Conservation (phyloP, 2,888 invertebrate species). For the Syrista parreyssii region DNA sequence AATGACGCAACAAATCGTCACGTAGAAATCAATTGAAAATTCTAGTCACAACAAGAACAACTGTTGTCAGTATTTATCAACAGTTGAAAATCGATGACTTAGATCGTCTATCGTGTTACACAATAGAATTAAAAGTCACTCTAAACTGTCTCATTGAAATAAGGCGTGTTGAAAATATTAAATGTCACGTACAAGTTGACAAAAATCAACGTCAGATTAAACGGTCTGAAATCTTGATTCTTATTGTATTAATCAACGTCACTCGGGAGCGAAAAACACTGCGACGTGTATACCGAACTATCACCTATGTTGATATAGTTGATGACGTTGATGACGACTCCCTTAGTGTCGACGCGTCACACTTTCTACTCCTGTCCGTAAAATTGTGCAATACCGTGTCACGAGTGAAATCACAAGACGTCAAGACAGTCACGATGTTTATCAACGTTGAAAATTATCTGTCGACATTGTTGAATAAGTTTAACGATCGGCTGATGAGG, state of each 20-base stretch:
- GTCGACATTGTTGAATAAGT: background rate
- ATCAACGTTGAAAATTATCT: background rate
- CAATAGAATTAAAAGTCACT: background rate
- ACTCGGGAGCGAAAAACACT: background rate
- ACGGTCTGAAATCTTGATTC: background rate
- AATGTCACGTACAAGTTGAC: background rate
- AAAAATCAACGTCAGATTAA: background rate
- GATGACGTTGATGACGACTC: background rate
- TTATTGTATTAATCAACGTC: background rate
- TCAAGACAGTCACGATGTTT: background rate
- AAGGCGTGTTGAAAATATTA: background rate
- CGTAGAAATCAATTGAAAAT: background rate
- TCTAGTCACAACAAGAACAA: too few relatives aligned
- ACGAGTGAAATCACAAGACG: background rate
- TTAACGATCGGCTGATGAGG: background rate
- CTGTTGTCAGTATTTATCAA: background rate
- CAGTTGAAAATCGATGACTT: background rate
- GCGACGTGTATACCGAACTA: background rate
- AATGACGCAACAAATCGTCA: background rate
- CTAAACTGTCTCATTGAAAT: background rate
- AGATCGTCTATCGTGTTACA: background rate
- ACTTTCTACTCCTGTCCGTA: background rate
- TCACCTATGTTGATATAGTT: background rate
- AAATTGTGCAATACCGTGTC: background rate
- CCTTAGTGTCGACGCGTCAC: background rate